These are phyloP conservation scores for Petrocephalus microphthalmus DNA, from an alignment of 2,113 vertebrate genomes.

Conservation along the genomic window DNA sequence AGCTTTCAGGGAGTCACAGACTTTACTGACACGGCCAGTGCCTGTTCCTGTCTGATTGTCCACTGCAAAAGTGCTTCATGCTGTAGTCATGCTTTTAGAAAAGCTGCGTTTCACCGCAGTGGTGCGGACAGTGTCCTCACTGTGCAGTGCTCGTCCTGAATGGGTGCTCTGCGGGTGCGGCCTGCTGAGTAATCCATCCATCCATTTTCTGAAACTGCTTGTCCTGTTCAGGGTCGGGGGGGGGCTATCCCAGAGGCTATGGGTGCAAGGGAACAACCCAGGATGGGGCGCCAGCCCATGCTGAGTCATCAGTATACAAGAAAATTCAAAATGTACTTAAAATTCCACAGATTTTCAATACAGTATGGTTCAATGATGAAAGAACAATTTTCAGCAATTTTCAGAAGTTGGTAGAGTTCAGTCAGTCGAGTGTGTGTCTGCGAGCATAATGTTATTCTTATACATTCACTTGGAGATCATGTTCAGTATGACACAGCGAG, in stretches of 20 bases:
- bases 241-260: too few species aligned
- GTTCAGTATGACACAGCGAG: neutral
- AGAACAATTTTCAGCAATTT: neutral
- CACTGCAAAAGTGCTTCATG: neutral
- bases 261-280: too few species aligned
- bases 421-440: neutral
- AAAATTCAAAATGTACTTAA: neutral
- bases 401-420: neutral
- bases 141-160: neutral
- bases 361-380: neutral
- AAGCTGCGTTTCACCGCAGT: neutral
- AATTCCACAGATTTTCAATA: neutral
- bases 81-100: neutral
- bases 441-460: neutral
- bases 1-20: neutral
- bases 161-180: neutral
- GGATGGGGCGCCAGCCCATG: neutral
- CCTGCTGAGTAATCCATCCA: neutral
- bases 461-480: too few species aligned
- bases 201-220: too few species aligned
- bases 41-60: neutral
- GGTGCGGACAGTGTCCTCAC: neutral
- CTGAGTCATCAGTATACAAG: neutral
- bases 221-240: too few species aligned
- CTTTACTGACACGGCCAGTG: neutral